Evolutionary conservation across 2,113 vertebrate genomes (phyloP), one percentile per base, ranked within the genome.

Genomic region (Coptodon bakossiorum): DNA sequence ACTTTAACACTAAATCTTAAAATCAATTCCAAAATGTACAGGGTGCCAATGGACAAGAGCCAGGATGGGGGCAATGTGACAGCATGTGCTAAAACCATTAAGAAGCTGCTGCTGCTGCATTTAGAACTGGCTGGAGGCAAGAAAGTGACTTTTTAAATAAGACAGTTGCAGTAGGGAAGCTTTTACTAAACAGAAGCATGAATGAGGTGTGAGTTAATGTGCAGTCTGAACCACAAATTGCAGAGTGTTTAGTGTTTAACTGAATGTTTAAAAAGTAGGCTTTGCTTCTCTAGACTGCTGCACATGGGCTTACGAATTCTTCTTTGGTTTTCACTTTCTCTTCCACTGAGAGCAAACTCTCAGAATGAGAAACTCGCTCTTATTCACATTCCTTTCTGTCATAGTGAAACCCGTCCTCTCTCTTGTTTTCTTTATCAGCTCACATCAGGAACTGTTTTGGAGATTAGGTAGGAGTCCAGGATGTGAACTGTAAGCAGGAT

Each of bases 251-350:
- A 13, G 27, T 31, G 10, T 50, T 78, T 34, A n/a, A 34, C 7
- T n/a, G 24, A 34, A 45, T 45, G 17, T 52, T 50, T 31, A 13
- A 34, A n/a, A 78, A 52, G 27, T 34, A n/a, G 27, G 16, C 27
- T n/a, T 31, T 78, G 17, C 45, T 78, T 78, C 9, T n/a, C 6
- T 50, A 10, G 43, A 31, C 43, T 31, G 7, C 45, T n/a, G 73
- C 13, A 9, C 16, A 29, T 7, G 10, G 27, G 9, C 7, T 52
- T 31, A 50, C 1, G 6, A 50, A 48, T 31, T 40, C 8, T 5
- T 34, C 19, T 59, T 13, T 16, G 63, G 34, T 71, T 90, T 92
- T 89, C 83, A 57, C 81, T 93, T 93, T 92, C 90, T n/a, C 40
- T 92, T 91, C 54, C 2, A 6, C 16, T 4, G 1, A 80, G 50